phyloP scores from a whole-genome alignment of 2,888 invertebrate species.

The Aspidiotus destructor region DNA sequence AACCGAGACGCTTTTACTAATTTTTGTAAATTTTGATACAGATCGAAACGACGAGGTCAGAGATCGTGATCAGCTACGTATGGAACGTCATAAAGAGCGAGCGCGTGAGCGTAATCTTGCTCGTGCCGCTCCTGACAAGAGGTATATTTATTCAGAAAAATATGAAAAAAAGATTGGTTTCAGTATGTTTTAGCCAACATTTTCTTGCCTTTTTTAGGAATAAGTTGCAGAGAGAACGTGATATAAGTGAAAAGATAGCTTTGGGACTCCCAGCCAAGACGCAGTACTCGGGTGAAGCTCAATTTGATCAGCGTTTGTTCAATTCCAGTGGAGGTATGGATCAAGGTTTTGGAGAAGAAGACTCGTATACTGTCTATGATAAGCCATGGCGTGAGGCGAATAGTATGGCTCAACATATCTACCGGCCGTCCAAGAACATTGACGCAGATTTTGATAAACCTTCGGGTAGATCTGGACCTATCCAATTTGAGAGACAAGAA shows the following conservation, averaged over 20 bases:
- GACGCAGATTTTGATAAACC: constrained; percentile 81
- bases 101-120: constrained; percentile 87
- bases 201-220: constrained; percentile 40
- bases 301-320: constrained; percentile 92
- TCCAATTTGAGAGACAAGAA: constrained; percentile 81
- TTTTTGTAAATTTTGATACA: constrained; percentile 34
- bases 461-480: constrained; percentile 74
- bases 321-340: constrained; percentile 90
- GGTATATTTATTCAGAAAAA: constrained; percentile 42
- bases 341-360: constrained; percentile 91
- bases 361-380: constrained; percentile 95
- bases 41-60: constrained; percentile 60
- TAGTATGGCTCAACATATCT: constrained; percentile 77
- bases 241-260: constrained; percentile 97
- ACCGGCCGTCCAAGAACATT: constrained; percentile 74
- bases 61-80: constrained; percentile 76
- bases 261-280: constrained; percentile 84
- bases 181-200: background rate
- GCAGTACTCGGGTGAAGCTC: constrained; percentile 59
- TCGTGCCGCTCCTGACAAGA: constrained; percentile 87
- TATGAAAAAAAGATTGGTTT: background rate
- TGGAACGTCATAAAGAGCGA: constrained; percentile 81
- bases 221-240: constrained; percentile 79
- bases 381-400: constrained; percentile 93
- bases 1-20: background rate